Base-by-base conservation (phyloP, 2,113 vertebrate species). In the Rhineura floridana region DNA sequence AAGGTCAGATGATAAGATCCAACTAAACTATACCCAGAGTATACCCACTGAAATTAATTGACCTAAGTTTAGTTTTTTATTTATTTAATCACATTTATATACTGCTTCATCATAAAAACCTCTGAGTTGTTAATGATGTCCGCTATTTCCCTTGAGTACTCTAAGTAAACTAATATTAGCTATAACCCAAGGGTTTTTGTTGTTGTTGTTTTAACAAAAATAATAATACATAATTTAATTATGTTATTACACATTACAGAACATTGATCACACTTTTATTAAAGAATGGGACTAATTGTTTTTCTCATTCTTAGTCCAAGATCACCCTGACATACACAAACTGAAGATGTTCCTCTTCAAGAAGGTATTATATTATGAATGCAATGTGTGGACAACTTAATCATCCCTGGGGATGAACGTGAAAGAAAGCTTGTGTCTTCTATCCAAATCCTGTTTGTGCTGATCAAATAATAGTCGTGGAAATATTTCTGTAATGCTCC, bases 401-500 rank as follows among this genome's bases (percentile, higher is more conserved):
- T 62, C 28, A 25, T 13, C 1, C 65, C 17, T 0, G 1, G 30
- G 82, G 12, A 10, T 23, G 87, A 84, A 75, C 6, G n/a, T 67
- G 59, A 28, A 91, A 39, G 6, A 52, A 21, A 46, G 83, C 65
- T 77, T 62, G 4, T 75, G 69, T 87, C 1, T 69, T 88, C 33
- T 69, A n/a, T 80, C 6, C 44, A 88, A 89, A 88, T 77, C 72
- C 36, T 81, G 2, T 3, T 0, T 83, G 91, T 89, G 87, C 15
- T 50, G 91, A 83, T 85, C 84, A 81, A 91, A 87, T 75, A 63
- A 62, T 5, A 85, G 72, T 84, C 90, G 91, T 0, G 44, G 70
- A 65, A 83, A 52, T 76, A 82, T 93, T 93, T 91, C 86, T 90
- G 33, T 88, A 91, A 87, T 90, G 85, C 89, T 87, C 78, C 79